Evolutionary conservation across 1,140 invertebrate genomes (phyloP).

Genomic region (Bombus pascuorum): DNA sequence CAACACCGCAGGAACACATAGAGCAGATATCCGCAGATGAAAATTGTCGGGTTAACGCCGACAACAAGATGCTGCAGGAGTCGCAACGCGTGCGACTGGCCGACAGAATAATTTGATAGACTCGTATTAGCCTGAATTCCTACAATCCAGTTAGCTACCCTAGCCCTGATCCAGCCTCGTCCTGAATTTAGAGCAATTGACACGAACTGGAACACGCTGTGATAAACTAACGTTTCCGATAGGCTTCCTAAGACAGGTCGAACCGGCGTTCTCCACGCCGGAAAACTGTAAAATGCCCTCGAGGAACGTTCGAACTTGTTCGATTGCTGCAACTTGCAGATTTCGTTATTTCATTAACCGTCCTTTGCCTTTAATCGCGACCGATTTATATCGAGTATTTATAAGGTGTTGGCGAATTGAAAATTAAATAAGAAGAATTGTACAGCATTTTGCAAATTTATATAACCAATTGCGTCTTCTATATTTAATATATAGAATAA

Average conservation of each 20-base stretch:
- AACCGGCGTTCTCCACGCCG: not conserved
- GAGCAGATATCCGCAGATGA: no score
- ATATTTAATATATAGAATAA: no score
- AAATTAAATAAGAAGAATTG: no score
- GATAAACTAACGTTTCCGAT: slow-evolving; percentile 39
- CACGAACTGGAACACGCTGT: slow-evolving; percentile 50
- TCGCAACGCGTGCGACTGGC: slow-evolving; percentile 12
- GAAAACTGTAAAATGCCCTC: slow-evolving; percentile 34
- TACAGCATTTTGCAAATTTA: no score
- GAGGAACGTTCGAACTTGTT: not conserved
- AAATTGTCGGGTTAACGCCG: no score
- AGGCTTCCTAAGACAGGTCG: slow-evolving; percentile 44
- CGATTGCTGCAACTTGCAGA: not conserved
- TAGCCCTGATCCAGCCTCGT: slow-evolving; percentile 68
- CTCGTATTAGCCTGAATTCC: slow-evolving; percentile 75
- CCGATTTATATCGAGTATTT: no score
- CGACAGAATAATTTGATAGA: slow-evolving; percentile 68
- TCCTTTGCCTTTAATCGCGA: not conserved
- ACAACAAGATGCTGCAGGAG: slow-evolving; percentile 15
- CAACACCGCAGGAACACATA: no score
- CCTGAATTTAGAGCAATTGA: slow-evolving; percentile 69
- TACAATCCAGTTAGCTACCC: slow-evolving; percentile 67
- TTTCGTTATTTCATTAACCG: not conserved
- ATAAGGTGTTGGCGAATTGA: no score
- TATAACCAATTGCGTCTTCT: no score